Evolutionary conservation across 64 coral and sea anemone species (phyloP), one percentile per base, ranked within the genome.

Genomic region (Platygyra sinensis): DNA sequence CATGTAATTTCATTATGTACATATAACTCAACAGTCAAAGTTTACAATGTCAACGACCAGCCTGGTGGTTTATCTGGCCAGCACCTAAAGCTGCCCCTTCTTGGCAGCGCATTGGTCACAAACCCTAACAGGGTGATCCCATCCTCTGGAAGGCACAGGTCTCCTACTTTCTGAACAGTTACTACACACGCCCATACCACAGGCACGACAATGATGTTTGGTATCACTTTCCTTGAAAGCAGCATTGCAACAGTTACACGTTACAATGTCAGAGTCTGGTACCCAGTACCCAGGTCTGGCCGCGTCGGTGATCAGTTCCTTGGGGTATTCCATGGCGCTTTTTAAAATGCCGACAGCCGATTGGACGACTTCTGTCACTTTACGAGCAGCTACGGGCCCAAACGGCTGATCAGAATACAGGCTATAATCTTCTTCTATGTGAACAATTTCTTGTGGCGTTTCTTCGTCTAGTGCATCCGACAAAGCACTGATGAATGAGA

Each of bases 91-190:
- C 73, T 74, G 72, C 13, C 86, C 94, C 16, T 86, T 91, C 67
- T 91, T 97, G 18, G 83, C 72, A 32, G 91, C 85, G 24, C 96
- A 98, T 16, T 92, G 94, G 39, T 98, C 96, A 89, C 96, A 94
- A 38, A 98, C 84, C 29, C 96, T 79, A 38, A 98, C 96, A 42
- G 96, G 96, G 22, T 98, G 96, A 72, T 98, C 96, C 96, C 96
- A 98, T 20, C 96, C 96, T 80, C 86, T 88, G 30, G 92, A 94
- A 31, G 96, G 92, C 72, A 98, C 96, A 91, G 96, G 83, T 60
- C 72, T 55, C 39, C 96, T 90, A 79, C 87, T 91, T 32, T 86
- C 67, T 49, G 96, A 98, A 62, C 96, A 98, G 13, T 60, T 86
- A 39, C 87, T 77, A 89, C 96, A 98, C 36, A 98, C 75, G 14